Base-by-base conservation (phyloP, 2,888 invertebrate genomes). In the Chironomus tentans region DNA sequence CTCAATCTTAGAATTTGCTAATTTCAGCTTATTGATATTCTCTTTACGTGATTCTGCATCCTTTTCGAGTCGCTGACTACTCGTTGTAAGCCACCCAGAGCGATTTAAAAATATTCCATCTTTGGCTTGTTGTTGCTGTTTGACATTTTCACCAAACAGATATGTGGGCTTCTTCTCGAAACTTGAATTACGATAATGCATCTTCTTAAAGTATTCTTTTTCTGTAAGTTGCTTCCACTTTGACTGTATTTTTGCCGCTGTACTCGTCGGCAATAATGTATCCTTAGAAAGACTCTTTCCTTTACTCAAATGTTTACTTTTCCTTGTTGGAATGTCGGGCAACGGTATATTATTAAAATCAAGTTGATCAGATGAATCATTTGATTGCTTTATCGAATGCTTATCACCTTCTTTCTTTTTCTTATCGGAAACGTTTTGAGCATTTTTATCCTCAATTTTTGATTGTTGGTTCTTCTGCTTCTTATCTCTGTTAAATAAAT, bases 41-140 rank as follows among this genome's bases (percentile, higher is more conserved):
- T 72, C 48, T 22, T 69, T 73, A 12, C 68, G 24, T 47, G 62
- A 48, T 21, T 69, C 69, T 1, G 46, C 18, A n/a, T 22, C 28
- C 13, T 72, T 65, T 15, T 83, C 82, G 73, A 81, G 80, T 62
- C 80, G 80, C 5, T 82, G 79, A 77, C 84, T 85, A 78, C 83
- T 84, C 2, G 86, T 85, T 78, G 85, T 85, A n/a, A 85, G 85
- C 85, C 85, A 85, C 22, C 85, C 85, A 46, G 85, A 85, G 76
- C 84, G 84, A 77, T 84, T 84, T 4, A 84, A 79, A 70, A 82
- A 84, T 65, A 84, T 84, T 79, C 84, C 82, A 78, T 82, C 83
- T 76, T 81, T 74, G 7, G 65, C 21, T 21, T 21, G 21, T 48
- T 47, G 21, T 10, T 47, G 24, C 6, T 48, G 50, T 13, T 47